Evolutionary conservation across 2,797 vertebrate genomes (phyloP).

Genomic region (Todus mexicanus): DNA sequence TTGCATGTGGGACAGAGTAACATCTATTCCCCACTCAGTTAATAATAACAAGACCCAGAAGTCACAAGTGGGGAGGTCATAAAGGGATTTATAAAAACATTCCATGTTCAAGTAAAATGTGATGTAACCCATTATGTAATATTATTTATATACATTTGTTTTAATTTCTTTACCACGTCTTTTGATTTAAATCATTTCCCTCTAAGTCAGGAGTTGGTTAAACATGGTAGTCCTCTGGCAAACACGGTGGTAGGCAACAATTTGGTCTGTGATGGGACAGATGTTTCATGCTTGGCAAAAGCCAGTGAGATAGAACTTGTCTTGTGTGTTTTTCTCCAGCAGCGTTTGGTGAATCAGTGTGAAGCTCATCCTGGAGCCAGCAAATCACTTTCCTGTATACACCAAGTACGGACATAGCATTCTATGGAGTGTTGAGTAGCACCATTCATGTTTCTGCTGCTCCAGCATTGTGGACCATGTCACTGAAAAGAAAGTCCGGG

Average conservation of each 20-base stretch:
- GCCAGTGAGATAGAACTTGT: background rate
- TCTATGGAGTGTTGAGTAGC: background rate
- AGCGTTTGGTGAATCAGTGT: background rate
- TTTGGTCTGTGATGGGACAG: background rate
- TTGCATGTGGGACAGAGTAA: conserved; percentile 18
- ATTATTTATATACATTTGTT: background rate
- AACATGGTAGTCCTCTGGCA: background rate
- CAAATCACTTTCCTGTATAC: background rate
- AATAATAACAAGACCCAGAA: conserved; percentile 43
- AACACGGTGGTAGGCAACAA: background rate
- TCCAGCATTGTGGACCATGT: background rate
- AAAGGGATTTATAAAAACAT: conserved; percentile 45
- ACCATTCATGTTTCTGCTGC: background rate
- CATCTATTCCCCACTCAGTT: background rate
- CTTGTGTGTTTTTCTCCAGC: background rate
- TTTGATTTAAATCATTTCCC: background rate
- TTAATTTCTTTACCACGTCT: background rate
- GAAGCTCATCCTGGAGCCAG: background rate
- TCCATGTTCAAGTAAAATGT: conserved; percentile 25
- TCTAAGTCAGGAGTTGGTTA: background rate
- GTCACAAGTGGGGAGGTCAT: conserved; percentile 17
- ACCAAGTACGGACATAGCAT: too few relatives aligned
- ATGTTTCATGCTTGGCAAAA: background rate
- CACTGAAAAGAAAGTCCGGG: background rate
- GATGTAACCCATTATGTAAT: background rate